Conservation (phyloP, 2,888 invertebrate genomes). For the Orthosia gothica region DNA sequence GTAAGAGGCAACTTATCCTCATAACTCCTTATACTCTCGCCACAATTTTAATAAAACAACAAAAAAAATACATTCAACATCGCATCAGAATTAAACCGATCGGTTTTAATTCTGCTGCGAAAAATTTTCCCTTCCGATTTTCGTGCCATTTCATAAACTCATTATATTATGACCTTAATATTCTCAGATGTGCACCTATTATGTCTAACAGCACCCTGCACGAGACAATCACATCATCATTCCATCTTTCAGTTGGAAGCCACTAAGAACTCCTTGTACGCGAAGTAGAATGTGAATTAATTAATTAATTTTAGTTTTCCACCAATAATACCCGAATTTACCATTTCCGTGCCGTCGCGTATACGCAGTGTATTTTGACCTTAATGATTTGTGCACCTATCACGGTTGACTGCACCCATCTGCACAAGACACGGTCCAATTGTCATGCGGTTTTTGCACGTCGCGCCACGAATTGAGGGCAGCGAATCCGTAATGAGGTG, state of each 20-base stretch:
- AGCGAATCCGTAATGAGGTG: constrained; percentile 61
- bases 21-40: too few relatives aligned
- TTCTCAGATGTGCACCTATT: constrained; percentile 58
- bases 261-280: too few relatives aligned
- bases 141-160: constrained; percentile 16
- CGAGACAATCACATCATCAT: neutral
- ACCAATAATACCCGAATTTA: constrained; percentile 4
- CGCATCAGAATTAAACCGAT: too few relatives aligned
- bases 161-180: constrained; percentile 58
- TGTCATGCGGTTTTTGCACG: constrained; percentile 67
- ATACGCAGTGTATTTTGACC: constrained; percentile 49
- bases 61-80: too few relatives aligned
- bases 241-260: too few relatives aligned
- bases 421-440: constrained; percentile 66
- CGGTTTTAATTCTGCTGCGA: too few relatives aligned
- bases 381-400: constrained; percentile 62
- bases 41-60: constrained; percentile 4
- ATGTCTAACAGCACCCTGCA: constrained; percentile 63
- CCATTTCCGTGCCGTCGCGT: constrained; percentile 17
- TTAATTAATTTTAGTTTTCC: neutral
- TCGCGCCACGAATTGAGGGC: constrained; percentile 57
- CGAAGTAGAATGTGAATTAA: too few relatives aligned
- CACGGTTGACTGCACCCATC: constrained; percentile 63
- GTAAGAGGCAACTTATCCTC: too few relatives aligned
- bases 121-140: neutral